Evolutionary conservation across 2,797 vertebrate species (phyloP).

Genomic region (Melanogrammus aeglefinus): DNA sequence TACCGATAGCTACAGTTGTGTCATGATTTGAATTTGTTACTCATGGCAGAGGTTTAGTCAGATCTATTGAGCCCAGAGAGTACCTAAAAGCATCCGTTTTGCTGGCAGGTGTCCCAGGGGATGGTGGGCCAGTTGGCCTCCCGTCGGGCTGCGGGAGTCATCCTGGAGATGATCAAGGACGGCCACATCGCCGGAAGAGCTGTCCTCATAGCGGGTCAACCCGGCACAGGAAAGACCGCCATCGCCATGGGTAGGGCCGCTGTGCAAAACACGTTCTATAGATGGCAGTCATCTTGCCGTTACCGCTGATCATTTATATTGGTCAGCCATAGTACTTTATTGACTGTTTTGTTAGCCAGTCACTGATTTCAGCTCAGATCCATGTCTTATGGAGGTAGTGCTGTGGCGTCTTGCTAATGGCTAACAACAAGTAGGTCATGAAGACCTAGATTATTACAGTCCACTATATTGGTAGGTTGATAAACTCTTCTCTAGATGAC

Average conservation of each 20-base stretch:
- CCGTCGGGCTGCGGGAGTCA: constrained; percentile 89
- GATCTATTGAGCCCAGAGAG: neutral
- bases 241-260: constrained; percentile 87
- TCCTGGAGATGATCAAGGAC: constrained; percentile 94
- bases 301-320: neutral
- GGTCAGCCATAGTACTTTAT: neutral
- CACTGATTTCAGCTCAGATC: no score
- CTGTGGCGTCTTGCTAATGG: no score
- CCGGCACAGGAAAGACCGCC: constrained; percentile 91
- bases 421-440: neutral
- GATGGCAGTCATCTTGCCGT: neutral
- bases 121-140: constrained; percentile 93
- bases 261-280: neutral
- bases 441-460: no score
- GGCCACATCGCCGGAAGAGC: constrained; percentile 92
- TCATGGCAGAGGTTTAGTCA: neutral
- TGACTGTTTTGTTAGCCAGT: neutral
- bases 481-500: neutral
- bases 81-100: neutral
- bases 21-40: neutral
- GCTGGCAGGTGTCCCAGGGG: constrained; percentile 87
- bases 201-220: constrained; percentile 88
- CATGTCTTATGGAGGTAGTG: no score
- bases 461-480: neutral
- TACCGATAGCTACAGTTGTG: neutral